Conservation (phyloP, 2,797 vertebrate genomes). For the Coregonus sp. region DNA sequence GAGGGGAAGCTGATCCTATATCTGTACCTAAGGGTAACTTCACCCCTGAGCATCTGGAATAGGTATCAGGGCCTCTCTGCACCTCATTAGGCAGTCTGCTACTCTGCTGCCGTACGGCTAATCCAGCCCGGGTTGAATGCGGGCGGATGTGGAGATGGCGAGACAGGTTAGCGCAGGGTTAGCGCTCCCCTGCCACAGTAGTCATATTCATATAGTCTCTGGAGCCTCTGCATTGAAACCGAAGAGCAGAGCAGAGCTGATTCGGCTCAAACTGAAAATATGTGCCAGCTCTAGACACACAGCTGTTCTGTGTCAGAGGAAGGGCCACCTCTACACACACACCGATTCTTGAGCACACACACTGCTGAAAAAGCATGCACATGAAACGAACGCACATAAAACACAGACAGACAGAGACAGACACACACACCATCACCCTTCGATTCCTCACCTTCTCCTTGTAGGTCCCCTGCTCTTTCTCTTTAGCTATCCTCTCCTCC, state of each 20-base stretch:
- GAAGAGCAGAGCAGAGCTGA: neutral
- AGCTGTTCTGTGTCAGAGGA: slow-evolving; percentile 28
- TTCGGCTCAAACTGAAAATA: slow-evolving; percentile 33
- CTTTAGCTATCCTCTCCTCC: slow-evolving; percentile 90
- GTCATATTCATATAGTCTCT: neutral
- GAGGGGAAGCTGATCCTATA: neutral
- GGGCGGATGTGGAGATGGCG: slow-evolving; percentile 32
- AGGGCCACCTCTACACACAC: slow-evolving; percentile 2
- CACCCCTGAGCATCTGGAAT: slow-evolving; percentile 31
- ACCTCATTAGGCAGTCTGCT: slow-evolving; percentile 41
- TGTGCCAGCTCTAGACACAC: slow-evolving; percentile 12
- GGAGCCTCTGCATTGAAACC: neutral
- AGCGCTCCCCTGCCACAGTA: neutral
- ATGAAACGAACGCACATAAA: slow-evolving; percentile 1
- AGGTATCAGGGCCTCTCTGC: slow-evolving; percentile 33
- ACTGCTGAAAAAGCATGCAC: slow-evolving; percentile 3
- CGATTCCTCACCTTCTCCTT: slow-evolving; percentile 88
- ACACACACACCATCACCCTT: neutral
- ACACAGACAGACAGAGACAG: neutral
- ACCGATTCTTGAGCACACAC: slow-evolving; percentile 5
- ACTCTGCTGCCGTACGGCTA: slow-evolving; percentile 9
- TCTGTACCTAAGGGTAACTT: neutral
- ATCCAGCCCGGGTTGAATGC: slow-evolving; percentile 29
- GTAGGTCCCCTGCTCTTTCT: slow-evolving; percentile 94
- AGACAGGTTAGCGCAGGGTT: slow-evolving; percentile 37